A percentile compares a stretch with the other conserved stretches of the same genome.
Evolutionary conservation across 2,797 vertebrate genomes (phyloP).

Genomic region (Morelia viridis): DNA sequence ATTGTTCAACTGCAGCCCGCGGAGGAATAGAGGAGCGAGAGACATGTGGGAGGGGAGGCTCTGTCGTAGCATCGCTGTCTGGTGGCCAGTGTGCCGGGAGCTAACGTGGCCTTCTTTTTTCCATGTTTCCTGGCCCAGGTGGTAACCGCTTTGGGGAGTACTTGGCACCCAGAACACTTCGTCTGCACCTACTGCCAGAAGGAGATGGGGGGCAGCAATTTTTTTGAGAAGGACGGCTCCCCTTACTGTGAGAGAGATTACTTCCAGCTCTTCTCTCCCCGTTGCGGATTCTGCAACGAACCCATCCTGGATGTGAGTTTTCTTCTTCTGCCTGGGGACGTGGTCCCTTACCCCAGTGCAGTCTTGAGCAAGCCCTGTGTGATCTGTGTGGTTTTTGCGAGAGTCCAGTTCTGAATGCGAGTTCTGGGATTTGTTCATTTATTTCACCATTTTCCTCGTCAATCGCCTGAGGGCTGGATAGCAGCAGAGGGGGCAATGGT

Average conservation of each 20-base stretch:
- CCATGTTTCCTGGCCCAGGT: slow-evolving; percentile 71
- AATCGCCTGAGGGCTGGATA: not conserved
- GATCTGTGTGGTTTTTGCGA: not conserved
- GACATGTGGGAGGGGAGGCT: not conserved
- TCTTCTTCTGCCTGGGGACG: not conserved
- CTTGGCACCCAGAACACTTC: slow-evolving; percentile 94
- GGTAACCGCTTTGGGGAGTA: slow-evolving; percentile 87
- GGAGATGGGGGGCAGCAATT: slow-evolving; percentile 87
- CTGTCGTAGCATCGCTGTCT: not conserved
- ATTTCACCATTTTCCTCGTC: not conserved
- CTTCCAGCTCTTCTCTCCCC: slow-evolving; percentile 88
- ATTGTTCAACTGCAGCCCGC: not conserved
- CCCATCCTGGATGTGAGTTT: slow-evolving; percentile 87
- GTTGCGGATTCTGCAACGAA: slow-evolving; percentile 87
- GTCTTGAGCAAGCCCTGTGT: not conserved
- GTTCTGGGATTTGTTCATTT: not conserved
- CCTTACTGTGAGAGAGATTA: slow-evolving; percentile 93
- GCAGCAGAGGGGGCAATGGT: not conserved
- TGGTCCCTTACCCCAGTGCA: too few species aligned
- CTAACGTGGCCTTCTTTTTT: not conserved
- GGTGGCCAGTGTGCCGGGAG: not conserved
- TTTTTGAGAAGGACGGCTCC: slow-evolving; percentile 90
- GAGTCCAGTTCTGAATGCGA: not conserved
- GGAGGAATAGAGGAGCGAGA: not conserved
- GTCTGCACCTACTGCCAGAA: slow-evolving; percentile 85